phyloP scores from a whole-genome alignment of 2,113 vertebrate species.

The Hassar affinis region DNA sequence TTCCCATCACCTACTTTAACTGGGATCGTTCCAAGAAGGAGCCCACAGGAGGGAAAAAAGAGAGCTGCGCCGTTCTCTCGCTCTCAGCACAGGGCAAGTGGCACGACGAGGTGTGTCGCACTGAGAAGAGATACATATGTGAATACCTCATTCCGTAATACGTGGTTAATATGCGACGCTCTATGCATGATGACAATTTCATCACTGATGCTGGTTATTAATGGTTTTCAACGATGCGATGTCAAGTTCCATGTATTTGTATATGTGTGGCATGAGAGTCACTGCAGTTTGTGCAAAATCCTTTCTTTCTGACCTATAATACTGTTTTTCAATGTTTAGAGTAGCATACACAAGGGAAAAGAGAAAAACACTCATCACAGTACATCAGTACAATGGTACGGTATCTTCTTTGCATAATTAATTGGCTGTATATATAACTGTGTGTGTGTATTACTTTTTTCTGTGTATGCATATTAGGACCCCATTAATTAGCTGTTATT shows the following conservation, averaged over 20 bases:
- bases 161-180: background rate
- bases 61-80: constrained; percentile 88
- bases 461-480: background rate
- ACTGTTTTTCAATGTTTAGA: background rate
- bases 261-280: background rate
- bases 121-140: constrained; percentile 89
- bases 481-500: background rate
- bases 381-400: too few relatives aligned
- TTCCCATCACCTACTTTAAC: constrained; percentile 81
- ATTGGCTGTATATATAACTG: background rate
- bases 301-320: background rate
- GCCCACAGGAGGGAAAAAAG: constrained; percentile 85
- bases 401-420: background rate
- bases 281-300: background rate
- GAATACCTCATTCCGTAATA: constrained; percentile 88
- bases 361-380: background rate
- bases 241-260: background rate
- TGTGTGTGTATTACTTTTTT: background rate
- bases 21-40: constrained; percentile 86
- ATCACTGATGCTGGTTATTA: constrained; percentile 38
- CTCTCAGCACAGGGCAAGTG: constrained; percentile 87
- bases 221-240: constrained; percentile 2
- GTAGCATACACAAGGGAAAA: background rate
- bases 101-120: constrained; percentile 87
- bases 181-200: constrained; percentile 26